Evolutionary conservation across 2,113 vertebrate genomes (phyloP), one percentile per base, ranked within the genome.

Genomic region (Festucalex cinctus): DNA sequence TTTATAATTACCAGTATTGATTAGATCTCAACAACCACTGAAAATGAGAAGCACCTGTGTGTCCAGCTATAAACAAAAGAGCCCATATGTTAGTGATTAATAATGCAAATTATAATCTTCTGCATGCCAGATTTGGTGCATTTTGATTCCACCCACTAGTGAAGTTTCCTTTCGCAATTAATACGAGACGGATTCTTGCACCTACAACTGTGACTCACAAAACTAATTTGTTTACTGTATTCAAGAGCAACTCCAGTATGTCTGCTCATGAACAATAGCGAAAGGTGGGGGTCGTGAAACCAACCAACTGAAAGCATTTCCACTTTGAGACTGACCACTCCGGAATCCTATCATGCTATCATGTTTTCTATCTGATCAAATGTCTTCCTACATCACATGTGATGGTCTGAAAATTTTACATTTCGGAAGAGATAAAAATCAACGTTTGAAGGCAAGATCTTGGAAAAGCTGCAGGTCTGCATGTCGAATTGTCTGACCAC

Each of bases 11-110:
- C 24, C 22, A 19, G 44, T 17, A 46, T 46, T 26, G 24, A 54
- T 26, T 54, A 12, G 22, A 54, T 14, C 12, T 54, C 22, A 54
- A 9, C 22, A 54, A 24, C 12, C 22, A 54, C 10, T 26, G 51
- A 26, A 54, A 54, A 54, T 54, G 24, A 7, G 24, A 54, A 24
- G 24, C 51, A 54, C 51, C 51, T 26, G 51, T 26, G 22, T 28
- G 51, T 26, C 24, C 51, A 54, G 51, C 51, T 54, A 54, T 16
- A 54, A 54, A 54, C 24, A 54, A 54, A 54, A 54, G 13, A 54
- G 22, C 51, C 51, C 51, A 54, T 54, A 54, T 54, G 51, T 54
- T 54, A 26, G 22, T 54, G 24, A 54, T 54, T 24, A 54, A 54
- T 54, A 54, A 54, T 54, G 51, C 51, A 54, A 26, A 54, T 26